phyloP scores from a whole-genome alignment of 2,113 vertebrate species.

The Neogale vison region DNA sequence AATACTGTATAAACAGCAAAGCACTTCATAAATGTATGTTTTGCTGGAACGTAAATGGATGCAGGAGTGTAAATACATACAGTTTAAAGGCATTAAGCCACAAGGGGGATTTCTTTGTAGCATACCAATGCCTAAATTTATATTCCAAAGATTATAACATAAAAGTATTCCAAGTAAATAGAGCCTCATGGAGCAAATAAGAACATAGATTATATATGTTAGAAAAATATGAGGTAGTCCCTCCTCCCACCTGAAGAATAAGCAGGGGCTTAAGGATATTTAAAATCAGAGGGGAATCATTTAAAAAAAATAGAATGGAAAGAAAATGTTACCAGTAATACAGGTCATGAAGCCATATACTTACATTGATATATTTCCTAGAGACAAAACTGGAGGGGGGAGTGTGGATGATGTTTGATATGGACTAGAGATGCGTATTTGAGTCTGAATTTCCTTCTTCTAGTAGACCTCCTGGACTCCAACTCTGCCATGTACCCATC shows the following conservation, averaged over 20 bases:
- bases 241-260: background rate
- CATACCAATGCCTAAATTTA: constrained; percentile 34
- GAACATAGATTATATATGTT: background rate
- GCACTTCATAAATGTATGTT: background rate
- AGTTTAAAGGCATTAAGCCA: constrained; percentile 58
- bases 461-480: background rate
- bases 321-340: background rate
- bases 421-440: rapidly evolving
- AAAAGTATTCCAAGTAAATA: constrained; percentile 37
- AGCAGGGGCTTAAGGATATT: background rate
- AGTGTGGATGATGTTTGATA: background rate
- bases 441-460: background rate
- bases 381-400: background rate
- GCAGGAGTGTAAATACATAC: background rate
- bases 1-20: background rate
- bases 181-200: constrained; percentile 36
- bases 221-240: background rate
- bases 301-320: background rate
- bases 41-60: constrained; percentile 19
- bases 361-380: background rate
- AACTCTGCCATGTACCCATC: background rate
- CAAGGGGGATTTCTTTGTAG: background rate
- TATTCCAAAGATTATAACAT: constrained; percentile 9
- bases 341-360: background rate
- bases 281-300: background rate